These are phyloP conservation scores for Psammodynastes pulverulentus DNA, from an alignment of 2,113 vertebrate species.

Conservation along the genomic window DNA sequence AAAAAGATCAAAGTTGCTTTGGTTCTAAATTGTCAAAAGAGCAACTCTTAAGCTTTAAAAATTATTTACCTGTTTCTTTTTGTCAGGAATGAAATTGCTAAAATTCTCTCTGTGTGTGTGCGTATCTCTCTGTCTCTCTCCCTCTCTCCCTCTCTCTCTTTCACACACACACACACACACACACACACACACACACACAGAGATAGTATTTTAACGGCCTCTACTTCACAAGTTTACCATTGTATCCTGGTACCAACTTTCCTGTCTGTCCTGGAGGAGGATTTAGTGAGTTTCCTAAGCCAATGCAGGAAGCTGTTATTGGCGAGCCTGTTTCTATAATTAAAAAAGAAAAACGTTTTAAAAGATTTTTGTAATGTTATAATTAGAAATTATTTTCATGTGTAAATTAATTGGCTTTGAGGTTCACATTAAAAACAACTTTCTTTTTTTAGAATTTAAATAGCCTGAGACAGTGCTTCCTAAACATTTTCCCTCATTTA, in stretches of 20 bases:
- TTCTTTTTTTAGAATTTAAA: background rate
- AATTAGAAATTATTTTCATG: background rate
- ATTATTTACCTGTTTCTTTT: background rate
- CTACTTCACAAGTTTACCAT: conserved; percentile 74
- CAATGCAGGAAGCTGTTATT: conserved; percentile 87
- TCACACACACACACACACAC: too few relatives aligned
- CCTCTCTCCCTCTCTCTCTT: background rate
- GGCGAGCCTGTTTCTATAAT: conserved; percentile 89
- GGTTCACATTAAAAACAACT: background rate
- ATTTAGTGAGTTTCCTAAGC: conserved; percentile 82
- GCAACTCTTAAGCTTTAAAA: background rate
- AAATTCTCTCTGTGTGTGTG: background rate
- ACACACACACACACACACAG: background rate
- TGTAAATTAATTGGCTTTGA: background rate
- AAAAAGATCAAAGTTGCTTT: background rate
- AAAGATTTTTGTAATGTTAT: conserved; percentile 5
- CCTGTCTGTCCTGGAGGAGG: conserved; percentile 92
- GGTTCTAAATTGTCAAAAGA: background rate
- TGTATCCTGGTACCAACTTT: conserved; percentile 90
- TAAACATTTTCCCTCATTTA: background rate
- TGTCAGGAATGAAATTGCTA: background rate
- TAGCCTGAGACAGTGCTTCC: background rate
- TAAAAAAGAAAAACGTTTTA: conserved; percentile 21
- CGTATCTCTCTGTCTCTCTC: too few relatives aligned
- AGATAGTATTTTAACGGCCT: background rate